Evolutionary conservation across 1,140 invertebrate genomes (phyloP).

Genomic region (Bilobella aurantiaca): DNA sequence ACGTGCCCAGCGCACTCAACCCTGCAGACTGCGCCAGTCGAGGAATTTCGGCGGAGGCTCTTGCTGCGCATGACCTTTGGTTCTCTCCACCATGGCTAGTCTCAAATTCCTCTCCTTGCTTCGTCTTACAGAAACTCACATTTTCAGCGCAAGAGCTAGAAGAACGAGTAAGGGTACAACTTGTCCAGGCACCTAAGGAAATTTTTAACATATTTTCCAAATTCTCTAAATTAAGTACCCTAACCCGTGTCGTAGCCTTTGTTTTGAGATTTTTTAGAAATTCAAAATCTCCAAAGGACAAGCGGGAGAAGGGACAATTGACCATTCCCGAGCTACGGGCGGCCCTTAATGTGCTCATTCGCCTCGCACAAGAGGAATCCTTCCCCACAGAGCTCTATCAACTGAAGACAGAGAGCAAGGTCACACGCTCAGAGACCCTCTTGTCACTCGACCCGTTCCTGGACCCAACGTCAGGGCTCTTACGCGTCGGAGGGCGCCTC

Average conservation of each 20-base stretch:
- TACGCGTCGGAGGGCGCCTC: not conserved
- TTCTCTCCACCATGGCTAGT: not conserved
- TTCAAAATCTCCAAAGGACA: not conserved
- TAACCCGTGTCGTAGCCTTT: not conserved
- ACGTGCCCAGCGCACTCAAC: not conserved
- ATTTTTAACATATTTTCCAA: not conserved
- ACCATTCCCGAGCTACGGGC: not conserved
- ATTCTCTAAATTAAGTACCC: not conserved
- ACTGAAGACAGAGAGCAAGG: not conserved
- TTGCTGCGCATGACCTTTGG: not conserved
- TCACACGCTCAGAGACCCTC: not conserved
- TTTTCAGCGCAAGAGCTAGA: not conserved
- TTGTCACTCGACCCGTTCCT: not conserved
- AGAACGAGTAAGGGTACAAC: not conserved
- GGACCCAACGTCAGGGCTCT: not conserved
- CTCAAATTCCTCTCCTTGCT: not conserved
- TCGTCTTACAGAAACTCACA: not conserved
- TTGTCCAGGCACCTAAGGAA: not conserved
- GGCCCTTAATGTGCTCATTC: not conserved
- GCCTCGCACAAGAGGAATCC: not conserved
- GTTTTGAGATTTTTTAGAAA: not conserved
- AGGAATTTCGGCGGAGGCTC: conserved; percentile 16
- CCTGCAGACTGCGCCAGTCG: conserved; percentile 10
- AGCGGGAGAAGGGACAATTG: not conserved
- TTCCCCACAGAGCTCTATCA: not conserved